phyloP scores from a whole-genome alignment of 2,888 invertebrate species.

The Adela reaumurella region DNA sequence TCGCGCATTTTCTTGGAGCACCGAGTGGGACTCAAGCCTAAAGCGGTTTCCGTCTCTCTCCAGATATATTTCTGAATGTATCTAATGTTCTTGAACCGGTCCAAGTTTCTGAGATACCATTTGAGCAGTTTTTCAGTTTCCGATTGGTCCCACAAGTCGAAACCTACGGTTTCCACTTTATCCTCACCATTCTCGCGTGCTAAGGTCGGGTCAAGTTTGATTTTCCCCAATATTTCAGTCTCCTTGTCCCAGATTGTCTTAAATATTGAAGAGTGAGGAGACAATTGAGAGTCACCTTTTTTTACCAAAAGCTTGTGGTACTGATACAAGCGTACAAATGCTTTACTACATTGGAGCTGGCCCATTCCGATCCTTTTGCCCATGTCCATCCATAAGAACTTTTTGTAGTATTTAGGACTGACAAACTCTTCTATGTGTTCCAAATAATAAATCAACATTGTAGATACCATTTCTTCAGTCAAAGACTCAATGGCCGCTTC shows the following conservation, averaged over 20 bases:
- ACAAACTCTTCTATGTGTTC: constrained; percentile 36
- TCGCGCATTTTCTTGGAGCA: constrained; percentile 46
- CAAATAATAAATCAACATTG: constrained; percentile 32
- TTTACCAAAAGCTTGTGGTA: constrained; percentile 29
- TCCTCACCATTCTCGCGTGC: no score
- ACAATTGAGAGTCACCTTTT: constrained; percentile 19
- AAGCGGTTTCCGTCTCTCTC: constrained; percentile 32
- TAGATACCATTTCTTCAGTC: constrained; percentile 24
- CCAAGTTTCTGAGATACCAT: constrained; percentile 41
- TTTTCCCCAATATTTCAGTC: constrained; percentile 21
- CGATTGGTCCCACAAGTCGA: constrained; percentile 29
- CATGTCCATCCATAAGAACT: constrained; percentile 36
- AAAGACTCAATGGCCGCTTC: constrained; percentile 26
- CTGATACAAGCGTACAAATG: constrained; percentile 33
- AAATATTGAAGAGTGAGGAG: constrained; percentile 17
- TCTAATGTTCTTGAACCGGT: constrained; percentile 44
- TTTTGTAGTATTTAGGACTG: constrained; percentile 36
- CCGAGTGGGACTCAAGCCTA: constrained; percentile 31
- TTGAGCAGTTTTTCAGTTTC: constrained; percentile 30
- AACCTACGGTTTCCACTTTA: constrained; percentile 17
- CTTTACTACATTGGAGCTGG: constrained; percentile 30
- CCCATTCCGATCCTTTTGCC: constrained; percentile 27
- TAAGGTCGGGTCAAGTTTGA: constrained; percentile 10
- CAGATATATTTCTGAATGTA: constrained; percentile 36
- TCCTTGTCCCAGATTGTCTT: constrained; percentile 27